Percentiles rank a stretch among this genome's conserved stretches.
phyloP scores from a whole-genome alignment of 2,797 vertebrate genomes.

The Bradypodion ventrale region DNA sequence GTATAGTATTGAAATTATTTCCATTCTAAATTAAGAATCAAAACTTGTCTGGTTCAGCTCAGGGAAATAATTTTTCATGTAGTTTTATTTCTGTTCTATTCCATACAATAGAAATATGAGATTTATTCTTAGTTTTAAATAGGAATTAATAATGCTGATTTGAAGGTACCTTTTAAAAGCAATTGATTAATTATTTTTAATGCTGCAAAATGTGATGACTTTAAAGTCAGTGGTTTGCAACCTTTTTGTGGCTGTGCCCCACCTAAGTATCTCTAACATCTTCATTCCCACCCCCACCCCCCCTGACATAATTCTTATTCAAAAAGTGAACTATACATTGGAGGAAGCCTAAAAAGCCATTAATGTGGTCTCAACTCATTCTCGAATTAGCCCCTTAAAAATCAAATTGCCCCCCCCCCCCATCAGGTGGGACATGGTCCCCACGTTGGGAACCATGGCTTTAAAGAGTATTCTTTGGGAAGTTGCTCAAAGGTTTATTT shows the following conservation, averaged over 20 bases:
- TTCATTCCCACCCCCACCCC: no score
- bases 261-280: no score
- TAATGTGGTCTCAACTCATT: no score
- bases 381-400: no score
- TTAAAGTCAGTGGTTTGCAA: no score
- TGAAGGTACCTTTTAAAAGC: neutral
- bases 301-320: no score
- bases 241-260: no score
- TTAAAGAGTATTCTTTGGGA: neutral
- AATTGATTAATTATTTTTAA: neutral
- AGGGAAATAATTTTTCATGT: constrained; percentile 27
- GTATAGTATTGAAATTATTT: neutral
- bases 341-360: no score
- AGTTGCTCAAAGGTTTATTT: fast-evolving
- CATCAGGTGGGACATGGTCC: no score
- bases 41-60: neutral
- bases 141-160: neutral
- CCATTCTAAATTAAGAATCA: neutral
- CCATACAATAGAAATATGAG: neutral
- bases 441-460: no score
- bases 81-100: constrained; percentile 38
- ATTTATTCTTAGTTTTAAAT: constrained; percentile 20
- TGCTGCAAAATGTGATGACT: constrained; percentile 17
- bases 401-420: no score
- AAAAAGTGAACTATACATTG: no score